Percentiles rank a stretch among this genome's conserved stretches.
phyloP scores from a whole-genome alignment of 2,113 vertebrate genomes.

The Prunella himalayana region DNA sequence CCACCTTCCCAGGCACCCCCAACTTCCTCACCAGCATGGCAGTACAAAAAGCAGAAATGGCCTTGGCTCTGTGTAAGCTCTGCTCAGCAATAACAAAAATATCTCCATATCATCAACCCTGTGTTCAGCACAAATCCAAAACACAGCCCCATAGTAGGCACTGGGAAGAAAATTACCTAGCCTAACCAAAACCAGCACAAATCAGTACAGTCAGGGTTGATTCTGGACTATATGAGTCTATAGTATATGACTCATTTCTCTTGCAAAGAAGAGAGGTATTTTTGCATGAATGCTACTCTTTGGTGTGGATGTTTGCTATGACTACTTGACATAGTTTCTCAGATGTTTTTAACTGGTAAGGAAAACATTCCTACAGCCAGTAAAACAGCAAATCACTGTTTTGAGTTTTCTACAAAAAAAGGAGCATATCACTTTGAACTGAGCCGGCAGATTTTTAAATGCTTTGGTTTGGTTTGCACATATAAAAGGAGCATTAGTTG shows the following conservation, averaged over 20 bases:
- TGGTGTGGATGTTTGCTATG: not conserved
- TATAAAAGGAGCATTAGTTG: not conserved
- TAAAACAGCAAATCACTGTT: not conserved
- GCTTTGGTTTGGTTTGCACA: not conserved
- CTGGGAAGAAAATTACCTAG: not conserved
- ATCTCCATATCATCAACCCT: not conserved
- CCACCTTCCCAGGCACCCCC: not conserved
- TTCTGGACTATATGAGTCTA: not conserved
- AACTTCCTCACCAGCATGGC: not conserved
- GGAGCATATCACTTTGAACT: rapidly evolving
- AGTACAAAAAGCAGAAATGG: not conserved
- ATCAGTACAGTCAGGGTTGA: not conserved
- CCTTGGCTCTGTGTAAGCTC: not conserved
- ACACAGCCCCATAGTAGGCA: not conserved
- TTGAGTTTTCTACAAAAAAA: not conserved
- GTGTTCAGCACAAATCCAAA: not conserved
- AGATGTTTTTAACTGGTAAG: not conserved
- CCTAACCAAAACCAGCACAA: not conserved
- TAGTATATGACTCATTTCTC: not conserved
- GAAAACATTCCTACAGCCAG: not conserved
- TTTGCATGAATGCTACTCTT: not conserved
- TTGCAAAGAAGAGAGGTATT: not conserved
- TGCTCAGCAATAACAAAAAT: not conserved
- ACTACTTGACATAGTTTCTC: not conserved
- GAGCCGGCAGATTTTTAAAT: not conserved